Evolutionary conservation across 2,797 vertebrate species (phyloP), one percentile per base, ranked within the genome.

Genomic region (Cossypha heuglini): DNA sequence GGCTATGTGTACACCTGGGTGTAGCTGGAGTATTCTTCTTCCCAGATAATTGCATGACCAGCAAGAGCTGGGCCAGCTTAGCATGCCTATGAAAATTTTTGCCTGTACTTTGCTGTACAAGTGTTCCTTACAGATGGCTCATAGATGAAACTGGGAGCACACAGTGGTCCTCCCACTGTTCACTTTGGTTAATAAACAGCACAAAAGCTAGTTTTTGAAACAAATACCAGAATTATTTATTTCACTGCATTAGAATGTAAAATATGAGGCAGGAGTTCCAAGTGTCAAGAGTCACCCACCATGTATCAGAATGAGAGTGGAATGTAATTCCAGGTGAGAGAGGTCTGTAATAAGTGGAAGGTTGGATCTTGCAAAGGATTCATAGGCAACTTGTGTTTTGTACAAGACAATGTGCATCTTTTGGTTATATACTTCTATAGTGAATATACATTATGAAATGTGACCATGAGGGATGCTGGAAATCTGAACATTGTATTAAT

Each of bases 121-220:
- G 5, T 11, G 0, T 18, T 83, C 18, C 42, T 64, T 61, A n/a
- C 18, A 35, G 10, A 3, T 40, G 24, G 28, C 42, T 90, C 11
- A 13, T 31, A 37, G 14, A 3, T 33, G 35, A 62, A 51, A 46
- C 52, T n/a, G 21, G n/a, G 42, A 46, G 16, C 1, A 3, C 3
- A 37, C 8, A 35, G 4, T 29, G 16, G 7, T 13, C 11, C 6
- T 69, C 48, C 24, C 8, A 31, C 52, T 63, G 9, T 82, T 68
- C 10, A 15, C 12, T 72, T 86, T 18, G 4, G 11, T 76, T 88
- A 64, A 72, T 40, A 57, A 57, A 33, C 11, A 64, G 5, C 33
- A 49, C 2, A 25, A 82, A 89, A 79, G 13, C 10, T 71, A 24
- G 48, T n/a, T 71, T 89, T 88, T 64, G 38, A 88, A 86, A 63